Evolutionary conservation across 2,113 vertebrate species (phyloP).

Genomic region (Brachyhypopomus gauderio): DNA sequence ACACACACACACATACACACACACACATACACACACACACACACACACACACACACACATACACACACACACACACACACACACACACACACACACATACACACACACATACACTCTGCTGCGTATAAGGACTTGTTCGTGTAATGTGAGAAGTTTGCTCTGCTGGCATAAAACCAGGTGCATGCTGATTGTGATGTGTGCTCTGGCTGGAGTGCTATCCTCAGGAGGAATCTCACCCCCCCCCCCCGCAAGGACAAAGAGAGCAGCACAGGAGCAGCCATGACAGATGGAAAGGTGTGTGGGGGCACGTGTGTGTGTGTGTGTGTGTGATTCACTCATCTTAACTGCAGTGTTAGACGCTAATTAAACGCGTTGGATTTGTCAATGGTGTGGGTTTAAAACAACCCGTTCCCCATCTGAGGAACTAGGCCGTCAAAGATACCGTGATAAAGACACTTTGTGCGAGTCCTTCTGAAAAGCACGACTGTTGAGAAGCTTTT

Average conservation of each 20-base stretch:
- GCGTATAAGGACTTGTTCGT: slow-evolving; percentile 9
- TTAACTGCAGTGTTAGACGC: neutral
- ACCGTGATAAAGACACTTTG: neutral
- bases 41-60: neutral
- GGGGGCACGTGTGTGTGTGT: neutral
- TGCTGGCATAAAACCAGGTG: slow-evolving; percentile 44
- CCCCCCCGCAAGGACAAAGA: neutral
- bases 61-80: slow-evolving; percentile 5
- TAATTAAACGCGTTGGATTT: neutral
- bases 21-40: neutral
- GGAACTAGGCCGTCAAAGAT: neutral
- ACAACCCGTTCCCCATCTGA: neutral
- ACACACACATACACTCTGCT: neutral
- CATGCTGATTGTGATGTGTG: slow-evolving; percentile 17
- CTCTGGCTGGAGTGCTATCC: neutral
- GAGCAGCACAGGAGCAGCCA: neutral
- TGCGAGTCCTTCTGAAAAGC: neutral
- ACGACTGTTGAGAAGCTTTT: neutral
- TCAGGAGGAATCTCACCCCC: neutral
- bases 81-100: slow-evolving; percentile 4
- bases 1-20: neutral
- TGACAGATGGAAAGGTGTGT: neutral
- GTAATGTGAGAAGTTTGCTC: slow-evolving; percentile 43
- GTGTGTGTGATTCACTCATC: no score
- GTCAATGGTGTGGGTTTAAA: neutral